Base-by-base conservation (phyloP, 35 echinoderm and acorn worm genomes). In the Lytechinus variegatus region DNA sequence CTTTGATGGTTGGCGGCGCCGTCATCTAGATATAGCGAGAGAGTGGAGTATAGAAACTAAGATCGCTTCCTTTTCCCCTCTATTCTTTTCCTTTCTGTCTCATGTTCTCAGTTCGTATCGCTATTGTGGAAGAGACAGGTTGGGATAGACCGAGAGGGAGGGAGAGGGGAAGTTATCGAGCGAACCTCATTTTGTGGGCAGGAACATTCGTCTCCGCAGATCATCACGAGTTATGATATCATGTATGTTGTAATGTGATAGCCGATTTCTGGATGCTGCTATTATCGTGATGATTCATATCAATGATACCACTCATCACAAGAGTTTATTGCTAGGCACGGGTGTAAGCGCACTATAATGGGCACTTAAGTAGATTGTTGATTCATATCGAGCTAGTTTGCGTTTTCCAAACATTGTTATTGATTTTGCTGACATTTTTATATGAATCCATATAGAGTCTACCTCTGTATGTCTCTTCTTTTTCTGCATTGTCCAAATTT, bases 251-350 rank as follows among this genome's bases (percentile, higher is more conserved):
- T n/a, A 79, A 79, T 16, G 66, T 24, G 66, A 79, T 79, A 79
- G 66, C 66, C 19, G 16, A 79, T 79, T n/a, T 24, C 66, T 8
- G 33, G 33, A 44, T 44, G n/a, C 16, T 24, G 66, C 66, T 24
- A 79, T 79, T 24, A 79, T 79, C 66, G n/a, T 79, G 66, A 79
- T 79, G 66, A 79, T 79, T 79, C 66, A 79, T 79, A 79, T 79
- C 16, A 79, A 79, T 24, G 24, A 79, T 19, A 79, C 19, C 66
- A 79, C 66, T 79, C 7, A 79, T 79, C 66, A 79, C 66, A 79
- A 79, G 66, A 16, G 66, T 79, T 71, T 79, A 79, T 79, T 79
- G 66, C 66, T 7, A 79, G 3, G 66, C 66, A 79, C 19, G 66
- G 66, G 19, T 3, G 19, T 79, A 11, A n/a, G 21, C 66, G 19